Conservation (phyloP, 2,113 vertebrate species). For the Pluvianellus socialis region DNA sequence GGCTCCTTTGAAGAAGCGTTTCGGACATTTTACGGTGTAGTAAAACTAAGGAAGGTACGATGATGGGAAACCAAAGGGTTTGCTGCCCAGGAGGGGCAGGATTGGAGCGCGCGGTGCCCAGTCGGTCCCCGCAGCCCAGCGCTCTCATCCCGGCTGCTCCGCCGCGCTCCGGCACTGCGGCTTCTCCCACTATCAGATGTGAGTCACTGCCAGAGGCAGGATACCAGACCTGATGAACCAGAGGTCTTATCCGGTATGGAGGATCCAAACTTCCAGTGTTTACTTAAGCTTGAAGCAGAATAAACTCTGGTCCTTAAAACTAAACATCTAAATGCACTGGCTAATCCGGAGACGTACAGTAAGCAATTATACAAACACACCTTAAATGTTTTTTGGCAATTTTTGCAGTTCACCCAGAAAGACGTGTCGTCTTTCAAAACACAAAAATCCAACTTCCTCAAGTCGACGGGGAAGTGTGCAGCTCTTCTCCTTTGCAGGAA, state of each 20-base stretch:
- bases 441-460: not conserved
- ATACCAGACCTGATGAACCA: slow-evolving; percentile 26
- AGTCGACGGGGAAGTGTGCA: not conserved
- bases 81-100: not conserved
- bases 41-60: not conserved
- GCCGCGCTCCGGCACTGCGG: accelerated
- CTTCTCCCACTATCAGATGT: slow-evolving; percentile 12
- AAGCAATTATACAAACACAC: slow-evolving; percentile 61
- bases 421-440: not conserved
- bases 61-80: not conserved
- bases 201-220: slow-evolving; percentile 50
- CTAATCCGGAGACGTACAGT: slow-evolving; percentile 47
- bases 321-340: slow-evolving; percentile 67
- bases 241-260: slow-evolving; percentile 35
- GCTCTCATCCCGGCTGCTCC: not conserved
- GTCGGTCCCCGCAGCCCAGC: not conserved
- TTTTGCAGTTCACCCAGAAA: slow-evolving; percentile 18
- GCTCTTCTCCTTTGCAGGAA: not conserved
- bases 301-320: slow-evolving; percentile 65
- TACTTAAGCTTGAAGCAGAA: slow-evolving; percentile 67
- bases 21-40: not conserved
- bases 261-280: slow-evolving; percentile 54
- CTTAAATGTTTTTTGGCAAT: slow-evolving; percentile 41
- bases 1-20: not conserved
- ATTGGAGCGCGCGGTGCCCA: not conserved